phyloP scores from a whole-genome alignment of 1,140 invertebrate species.

The Drosophila kohkoa region DNA sequence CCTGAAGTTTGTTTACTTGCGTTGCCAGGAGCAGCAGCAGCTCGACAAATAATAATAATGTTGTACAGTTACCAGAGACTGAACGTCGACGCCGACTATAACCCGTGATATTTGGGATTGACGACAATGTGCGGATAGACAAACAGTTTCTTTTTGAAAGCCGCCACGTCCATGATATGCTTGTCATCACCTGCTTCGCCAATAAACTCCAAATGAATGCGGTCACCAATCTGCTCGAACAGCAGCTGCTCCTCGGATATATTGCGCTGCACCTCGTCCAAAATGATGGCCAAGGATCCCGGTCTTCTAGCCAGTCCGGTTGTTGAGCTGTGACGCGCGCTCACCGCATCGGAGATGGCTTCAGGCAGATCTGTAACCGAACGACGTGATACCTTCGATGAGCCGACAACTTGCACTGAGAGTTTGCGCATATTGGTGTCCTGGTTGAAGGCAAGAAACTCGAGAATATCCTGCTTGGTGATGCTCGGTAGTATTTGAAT shows the following conservation, averaged over 20 bases:
- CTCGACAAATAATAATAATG: conserved; percentile 1
- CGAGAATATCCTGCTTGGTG: conserved; percentile 29
- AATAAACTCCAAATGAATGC: conserved; percentile 60
- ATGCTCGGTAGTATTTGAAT: conserved; percentile 35
- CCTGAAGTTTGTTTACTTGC: neutral
- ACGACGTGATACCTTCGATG: neutral
- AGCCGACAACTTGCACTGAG: conserved; percentile 62
- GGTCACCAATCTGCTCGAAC: conserved; percentile 53
- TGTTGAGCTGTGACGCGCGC: neutral
- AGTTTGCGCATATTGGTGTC: conserved; percentile 51
- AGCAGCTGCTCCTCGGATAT: conserved; percentile 48
- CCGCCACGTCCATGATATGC: conserved; percentile 64
- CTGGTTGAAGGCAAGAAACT: conserved; percentile 47
- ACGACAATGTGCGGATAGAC: conserved; percentile 77
- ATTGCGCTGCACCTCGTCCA: conserved; percentile 43
- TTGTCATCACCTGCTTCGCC: conserved; percentile 44
- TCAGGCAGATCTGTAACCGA: neutral
- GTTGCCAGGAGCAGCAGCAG: neutral
- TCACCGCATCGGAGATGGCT: conserved; percentile 14
- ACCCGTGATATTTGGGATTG: conserved; percentile 39
- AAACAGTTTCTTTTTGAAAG: conserved; percentile 74
- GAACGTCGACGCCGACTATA: neutral
- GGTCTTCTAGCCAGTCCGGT: neutral
- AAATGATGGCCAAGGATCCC: conserved; percentile 30
- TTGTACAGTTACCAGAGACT: neutral